phyloP scores from a whole-genome alignment of 2,113 vertebrate species.

The Cephalopholis sonnerati region DNA sequence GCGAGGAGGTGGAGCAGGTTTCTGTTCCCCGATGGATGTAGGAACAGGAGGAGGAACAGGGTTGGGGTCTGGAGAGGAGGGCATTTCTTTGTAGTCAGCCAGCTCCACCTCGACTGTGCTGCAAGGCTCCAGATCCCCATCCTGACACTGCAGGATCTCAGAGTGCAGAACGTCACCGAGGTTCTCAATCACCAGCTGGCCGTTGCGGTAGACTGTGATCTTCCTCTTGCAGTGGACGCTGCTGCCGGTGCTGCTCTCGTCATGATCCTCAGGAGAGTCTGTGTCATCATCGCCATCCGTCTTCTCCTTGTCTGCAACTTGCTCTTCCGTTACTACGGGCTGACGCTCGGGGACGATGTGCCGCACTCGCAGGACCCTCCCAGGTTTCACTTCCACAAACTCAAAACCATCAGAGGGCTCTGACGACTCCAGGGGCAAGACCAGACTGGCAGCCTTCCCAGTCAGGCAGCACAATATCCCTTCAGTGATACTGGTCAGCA shows the following conservation, averaged over 20 bases:
- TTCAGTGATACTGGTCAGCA: conserved; percentile 94
- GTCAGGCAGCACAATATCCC: conserved; percentile 95
- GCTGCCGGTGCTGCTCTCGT: conserved; percentile 10
- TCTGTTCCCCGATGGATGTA: conserved; percentile 59
- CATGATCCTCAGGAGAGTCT: conserved; percentile 2
- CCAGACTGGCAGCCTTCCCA: conserved; percentile 89
- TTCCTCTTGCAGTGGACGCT: conserved; percentile 93
- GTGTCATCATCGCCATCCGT: neutral
- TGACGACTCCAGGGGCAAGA: conserved; percentile 90
- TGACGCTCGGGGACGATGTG: conserved; percentile 84
- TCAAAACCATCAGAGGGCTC: conserved; percentile 91
- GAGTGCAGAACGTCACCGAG: conserved; percentile 89
- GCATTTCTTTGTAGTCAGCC: conserved; percentile 81
- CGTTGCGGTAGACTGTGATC: conserved; percentile 95
- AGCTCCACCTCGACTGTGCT: conserved; percentile 89
- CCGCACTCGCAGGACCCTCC: conserved; percentile 90
- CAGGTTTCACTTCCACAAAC: conserved; percentile 96
- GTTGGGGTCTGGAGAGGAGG: conserved; percentile 77
- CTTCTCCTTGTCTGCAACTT: conserved; percentile 51
- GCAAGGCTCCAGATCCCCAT: conserved; percentile 85
- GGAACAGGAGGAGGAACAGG: conserved; percentile 55
- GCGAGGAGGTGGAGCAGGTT: conserved; percentile 80
- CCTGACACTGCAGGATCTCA: conserved; percentile 91
- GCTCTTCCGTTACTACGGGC: conserved; percentile 53
- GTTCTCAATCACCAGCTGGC: conserved; percentile 96